Evolutionary conservation across 2,113 vertebrate species (phyloP).

Genomic region (Chloroceryle aenea): DNA sequence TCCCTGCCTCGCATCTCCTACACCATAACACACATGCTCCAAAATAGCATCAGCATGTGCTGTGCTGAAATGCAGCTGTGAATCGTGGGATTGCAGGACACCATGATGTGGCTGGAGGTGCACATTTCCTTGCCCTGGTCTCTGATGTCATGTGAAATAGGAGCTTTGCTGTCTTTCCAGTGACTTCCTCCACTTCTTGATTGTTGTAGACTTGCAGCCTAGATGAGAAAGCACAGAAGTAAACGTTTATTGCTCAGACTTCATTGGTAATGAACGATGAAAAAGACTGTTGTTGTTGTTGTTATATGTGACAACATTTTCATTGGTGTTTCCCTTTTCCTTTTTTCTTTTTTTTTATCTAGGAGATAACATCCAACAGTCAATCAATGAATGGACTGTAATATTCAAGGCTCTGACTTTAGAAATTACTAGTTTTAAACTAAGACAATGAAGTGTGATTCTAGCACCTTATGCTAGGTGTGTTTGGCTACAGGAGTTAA

Average conservation of each 20-base stretch:
- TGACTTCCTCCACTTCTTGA: neutral
- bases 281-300: neutral
- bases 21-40: neutral
- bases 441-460: neutral
- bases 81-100: neutral
- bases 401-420: neutral
- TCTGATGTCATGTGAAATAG: neutral
- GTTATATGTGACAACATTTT: accelerated
- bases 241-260: neutral
- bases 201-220: neutral
- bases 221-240: neutral
- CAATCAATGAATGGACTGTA: no score
- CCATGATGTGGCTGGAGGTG: neutral
- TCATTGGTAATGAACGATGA: neutral
- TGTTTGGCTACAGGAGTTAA: neutral
- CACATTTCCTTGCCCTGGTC: neutral
- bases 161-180: neutral
- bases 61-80: conserved; percentile 21
- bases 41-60: conserved; percentile 34
- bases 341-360: neutral
- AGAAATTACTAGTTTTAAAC: neutral
- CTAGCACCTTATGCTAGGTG: neutral
- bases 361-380: neutral
- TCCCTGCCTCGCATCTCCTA: conserved; percentile 33
- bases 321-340: neutral